Conservation (phyloP, 2,888 invertebrate species). For the Aethes cnicana region DNA sequence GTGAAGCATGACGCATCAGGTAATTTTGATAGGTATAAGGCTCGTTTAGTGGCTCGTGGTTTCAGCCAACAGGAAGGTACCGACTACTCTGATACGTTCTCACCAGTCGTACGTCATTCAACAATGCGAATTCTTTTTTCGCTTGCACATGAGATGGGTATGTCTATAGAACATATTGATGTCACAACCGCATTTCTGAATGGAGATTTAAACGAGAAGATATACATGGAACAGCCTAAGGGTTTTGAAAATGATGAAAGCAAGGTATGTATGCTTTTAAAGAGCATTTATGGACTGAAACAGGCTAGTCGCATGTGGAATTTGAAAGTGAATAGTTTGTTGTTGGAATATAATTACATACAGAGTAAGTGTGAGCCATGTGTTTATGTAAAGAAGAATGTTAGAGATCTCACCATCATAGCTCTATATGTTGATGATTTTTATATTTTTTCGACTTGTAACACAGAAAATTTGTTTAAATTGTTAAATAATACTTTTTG, state of each 20-base stretch:
- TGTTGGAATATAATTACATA: conserved; percentile 15
- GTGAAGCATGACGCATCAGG: conserved; percentile 20
- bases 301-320: conserved; percentile 38
- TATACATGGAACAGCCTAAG: conserved; percentile 28
- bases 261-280: conserved; percentile 36
- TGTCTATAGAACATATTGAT: conserved; percentile 34
- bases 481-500: conserved; percentile 17
- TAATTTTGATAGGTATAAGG: conserved; percentile 1
- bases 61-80: conserved; percentile 1
- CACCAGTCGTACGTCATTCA: conserved; percentile 26
- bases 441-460: conserved; percentile 26
- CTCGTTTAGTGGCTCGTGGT: conserved; percentile 3
- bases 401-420: conserved; percentile 27
- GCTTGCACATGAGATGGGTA: conserved; percentile 8
- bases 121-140: conserved; percentile 22
- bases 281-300: conserved; percentile 37
- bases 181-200: conserved; percentile 35
- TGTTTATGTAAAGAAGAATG: conserved; percentile 27
- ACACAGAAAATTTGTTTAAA: background rate
- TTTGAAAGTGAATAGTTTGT: conserved; percentile 27
- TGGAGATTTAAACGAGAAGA: conserved; percentile 31
- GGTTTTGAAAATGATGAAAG: conserved; percentile 19
- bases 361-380: conserved; percentile 34
- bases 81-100: conserved; percentile 23
- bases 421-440: conserved; percentile 39